Evolutionary conservation across 1,140 invertebrate species (phyloP), one percentile per base, ranked within the genome.

Genomic region (Amphibalanus amphitrite): DNA sequence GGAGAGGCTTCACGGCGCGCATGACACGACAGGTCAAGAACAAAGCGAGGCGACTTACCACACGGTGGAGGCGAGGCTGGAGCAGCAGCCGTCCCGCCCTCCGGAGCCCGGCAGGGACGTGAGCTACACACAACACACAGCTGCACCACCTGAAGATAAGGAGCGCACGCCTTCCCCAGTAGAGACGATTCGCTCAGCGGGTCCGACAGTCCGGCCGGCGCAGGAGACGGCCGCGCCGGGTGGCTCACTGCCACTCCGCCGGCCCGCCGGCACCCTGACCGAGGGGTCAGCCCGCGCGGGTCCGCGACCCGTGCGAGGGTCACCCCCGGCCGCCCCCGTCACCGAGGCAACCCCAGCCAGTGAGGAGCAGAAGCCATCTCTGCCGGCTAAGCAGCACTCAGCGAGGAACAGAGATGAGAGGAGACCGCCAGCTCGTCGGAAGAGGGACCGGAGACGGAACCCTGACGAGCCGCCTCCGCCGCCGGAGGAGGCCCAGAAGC

Each of bases 401-500:
- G 47, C 47, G 47, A 13, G 47, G 47, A 59, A 59, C 47, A 59
- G 47, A 59, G 47, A 59, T 59, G 47, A 59, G 20, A 6, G 47
- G 17, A 59, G 47, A 20, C 47, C 47, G 47, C 47, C 47, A 20
- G 47, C 47, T 8, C 47, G 47, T 1, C 47, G 47, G 47, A 59
- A 59, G 23, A 8, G 47, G 1, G 47, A 59, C 47, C 47, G 47
- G 47, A 59, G 23, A 23, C 47, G 47, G 1, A 59, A 59, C 10
- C 20, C 47, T 3, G 47, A 59, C 47, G 13, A 67, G 80, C 81
- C 79, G 75, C 72, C 69, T 77, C 72, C 69, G 77, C 40, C 71
- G n/a, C 71, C 73, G 4, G 71, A 74, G 26, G 47, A 74, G 67
- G 73, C 73, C 0, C 71, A 69, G 64, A 40, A 69, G 38, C 33